Evolutionary conservation across 2,113 vertebrate genomes (phyloP).

Genomic region (Entomyzon cyanotis): DNA sequence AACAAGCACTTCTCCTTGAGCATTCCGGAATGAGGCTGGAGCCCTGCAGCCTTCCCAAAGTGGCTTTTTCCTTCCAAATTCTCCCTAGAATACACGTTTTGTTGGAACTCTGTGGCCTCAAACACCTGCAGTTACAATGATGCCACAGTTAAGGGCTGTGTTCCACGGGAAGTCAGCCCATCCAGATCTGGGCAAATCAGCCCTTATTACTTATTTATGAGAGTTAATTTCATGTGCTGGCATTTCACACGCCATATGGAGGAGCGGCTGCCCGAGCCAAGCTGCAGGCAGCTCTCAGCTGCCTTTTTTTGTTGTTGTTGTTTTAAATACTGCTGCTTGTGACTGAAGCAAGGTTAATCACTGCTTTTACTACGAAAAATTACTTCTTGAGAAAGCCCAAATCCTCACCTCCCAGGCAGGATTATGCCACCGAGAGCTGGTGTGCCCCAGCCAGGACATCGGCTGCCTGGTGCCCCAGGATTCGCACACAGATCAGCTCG

Average conservation of each 20-base stretch:
- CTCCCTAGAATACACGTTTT: background rate
- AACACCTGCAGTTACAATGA: background rate
- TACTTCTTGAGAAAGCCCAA: background rate
- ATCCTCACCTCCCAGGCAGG: background rate
- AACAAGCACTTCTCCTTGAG: background rate
- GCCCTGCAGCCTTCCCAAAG: background rate
- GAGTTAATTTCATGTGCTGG: constrained; percentile 46
- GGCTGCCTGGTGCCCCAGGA: background rate
- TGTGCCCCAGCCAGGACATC: background rate
- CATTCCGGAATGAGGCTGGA: background rate
- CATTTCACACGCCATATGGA: constrained; percentile 26
- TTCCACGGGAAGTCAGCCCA: background rate
- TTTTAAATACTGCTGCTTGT: background rate
- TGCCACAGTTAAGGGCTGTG: background rate
- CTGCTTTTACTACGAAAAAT: background rate
- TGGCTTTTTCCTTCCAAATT: background rate
- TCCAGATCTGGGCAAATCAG: background rate
- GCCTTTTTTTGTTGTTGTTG: background rate
- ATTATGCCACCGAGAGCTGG: no score
- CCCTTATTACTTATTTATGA: constrained; percentile 44
- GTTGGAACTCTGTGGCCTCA: background rate
- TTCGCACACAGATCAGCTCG: fast-evolving
- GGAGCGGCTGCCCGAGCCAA: constrained; percentile 4
- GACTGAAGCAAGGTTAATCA: background rate
- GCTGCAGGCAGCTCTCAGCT: background rate